These are phyloP conservation scores for Coracias cyanogaster DNA, from an alignment of 2,797 vertebrate species.

Conservation along the genomic window DNA sequence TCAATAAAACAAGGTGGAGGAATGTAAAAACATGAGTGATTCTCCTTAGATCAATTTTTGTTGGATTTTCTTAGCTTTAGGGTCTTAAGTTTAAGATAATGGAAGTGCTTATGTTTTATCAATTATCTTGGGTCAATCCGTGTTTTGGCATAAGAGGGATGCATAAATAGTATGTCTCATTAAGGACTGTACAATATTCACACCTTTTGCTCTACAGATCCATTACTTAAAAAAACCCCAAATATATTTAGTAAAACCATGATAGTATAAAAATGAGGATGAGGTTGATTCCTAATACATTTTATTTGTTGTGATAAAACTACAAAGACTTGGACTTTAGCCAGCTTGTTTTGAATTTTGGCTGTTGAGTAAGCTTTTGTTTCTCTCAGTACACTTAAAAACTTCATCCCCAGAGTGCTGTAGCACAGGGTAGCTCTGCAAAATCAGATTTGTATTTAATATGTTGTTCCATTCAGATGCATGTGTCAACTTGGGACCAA, in stretches of 20 bases:
- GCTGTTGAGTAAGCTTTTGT: neutral
- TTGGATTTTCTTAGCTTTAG: neutral
- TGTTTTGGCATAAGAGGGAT: neutral
- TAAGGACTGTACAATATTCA: neutral
- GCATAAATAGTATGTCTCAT: neutral
- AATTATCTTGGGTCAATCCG: fast-evolving
- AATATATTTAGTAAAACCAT: neutral
- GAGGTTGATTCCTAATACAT: neutral
- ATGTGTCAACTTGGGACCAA: neutral
- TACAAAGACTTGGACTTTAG: neutral
- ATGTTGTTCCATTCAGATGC: neutral
- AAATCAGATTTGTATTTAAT: neutral
- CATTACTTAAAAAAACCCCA: neutral
- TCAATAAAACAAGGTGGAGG: neutral
- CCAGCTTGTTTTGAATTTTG: neutral
- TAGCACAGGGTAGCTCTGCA: neutral
- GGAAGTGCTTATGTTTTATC: neutral
- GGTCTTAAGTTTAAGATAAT: neutral
- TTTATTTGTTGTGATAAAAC: neutral
- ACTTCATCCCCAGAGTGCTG: neutral
- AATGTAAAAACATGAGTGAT: neutral
- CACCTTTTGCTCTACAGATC: neutral
- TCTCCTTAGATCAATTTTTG: neutral
- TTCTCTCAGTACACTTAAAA: neutral
- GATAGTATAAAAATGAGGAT: neutral